Percentiles rank a stretch among this genome's conserved stretches.
Conservation (phyloP, 2,113 vertebrate genomes). For the Sarotherodon lohbergeri region DNA sequence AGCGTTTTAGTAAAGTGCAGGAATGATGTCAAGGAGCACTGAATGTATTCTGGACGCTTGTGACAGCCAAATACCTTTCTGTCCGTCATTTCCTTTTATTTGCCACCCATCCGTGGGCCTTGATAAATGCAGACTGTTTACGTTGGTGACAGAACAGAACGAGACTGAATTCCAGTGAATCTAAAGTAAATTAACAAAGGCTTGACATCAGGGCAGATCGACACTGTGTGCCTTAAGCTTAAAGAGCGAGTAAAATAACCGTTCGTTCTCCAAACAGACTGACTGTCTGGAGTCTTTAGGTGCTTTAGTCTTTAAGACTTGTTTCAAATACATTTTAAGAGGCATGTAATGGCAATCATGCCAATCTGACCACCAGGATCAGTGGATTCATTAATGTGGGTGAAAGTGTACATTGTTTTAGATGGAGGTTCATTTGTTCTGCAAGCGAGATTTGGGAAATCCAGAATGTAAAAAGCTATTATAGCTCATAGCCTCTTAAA, state of each 20-base stretch:
- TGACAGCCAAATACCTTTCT: not conserved
- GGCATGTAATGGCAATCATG: not conserved
- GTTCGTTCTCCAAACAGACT: not conserved
- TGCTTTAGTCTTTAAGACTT: not conserved
- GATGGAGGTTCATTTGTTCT: not conserved
- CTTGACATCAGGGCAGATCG: not conserved
- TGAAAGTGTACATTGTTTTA: not conserved
- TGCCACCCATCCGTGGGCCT: not conserved
- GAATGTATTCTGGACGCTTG: not conserved
- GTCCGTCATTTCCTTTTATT: not conserved
- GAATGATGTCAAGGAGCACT: not conserved
- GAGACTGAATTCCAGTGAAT: not conserved
- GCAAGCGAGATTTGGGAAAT: fast-evolving
- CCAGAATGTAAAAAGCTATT: not conserved
- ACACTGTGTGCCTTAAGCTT: not conserved
- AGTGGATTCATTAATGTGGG: not conserved
- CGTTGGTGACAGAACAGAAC: not conserved
- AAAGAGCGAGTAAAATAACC: not conserved
- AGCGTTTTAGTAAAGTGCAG: not conserved
- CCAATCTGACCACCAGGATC: not conserved
- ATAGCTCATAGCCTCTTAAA: not conserved
- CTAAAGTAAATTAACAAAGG: not conserved
- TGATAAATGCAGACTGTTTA: not conserved
- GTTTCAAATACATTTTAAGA: not conserved
- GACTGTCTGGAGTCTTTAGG: not conserved